Evolutionary conservation across 2,113 vertebrate species (phyloP), one percentile per base, ranked within the genome.

Genomic region (Epinephelus fuscoguttatus): DNA sequence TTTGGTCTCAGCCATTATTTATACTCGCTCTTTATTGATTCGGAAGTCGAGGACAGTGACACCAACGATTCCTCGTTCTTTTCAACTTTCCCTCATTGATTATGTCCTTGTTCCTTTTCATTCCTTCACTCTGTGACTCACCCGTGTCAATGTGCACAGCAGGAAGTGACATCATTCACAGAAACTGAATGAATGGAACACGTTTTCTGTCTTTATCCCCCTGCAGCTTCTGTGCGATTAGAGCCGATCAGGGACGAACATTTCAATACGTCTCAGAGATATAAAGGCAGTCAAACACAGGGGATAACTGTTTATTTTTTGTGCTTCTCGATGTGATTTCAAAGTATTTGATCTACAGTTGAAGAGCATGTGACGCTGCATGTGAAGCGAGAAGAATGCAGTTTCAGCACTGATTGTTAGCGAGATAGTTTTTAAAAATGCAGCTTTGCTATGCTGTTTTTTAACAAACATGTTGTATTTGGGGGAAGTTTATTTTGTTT

Each of bases 71-170:
- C 25, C n/a, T 40, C 21, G 23, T 27, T 19, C 3, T 7, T 61
- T 66, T 64, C 10, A 42, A 27, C 5, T 53, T n/a, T 37, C 13
- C 47, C 30, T 19, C 6, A 18, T 9, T 10, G 60, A 33, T 52
- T 60, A 0, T 30, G 63, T 42, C 25, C 61, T 56, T 49, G 12
- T 25, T 73, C 6, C 60, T 30, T 70, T 70, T 62, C n/a, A 33
- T 77, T n/a, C 8, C 12, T 59, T 33, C 50, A 2, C 21, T 27
- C 62, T 3, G 12, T 73, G 73, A 80, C 50, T 77, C 78, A 69
- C 11, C 4, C 10, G 14, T 23, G 21, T 27, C 1, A 1, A 12
- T 21, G 50, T n/a, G 2, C 12, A 14, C 9, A 15, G 19, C n/a
- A 40, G 47, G 25, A 57, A 19, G 11, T 23, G 9, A 47, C 13